phyloP scores from a whole-genome alignment of 2,888 invertebrate species.

The Zeuzera pyrina region DNA sequence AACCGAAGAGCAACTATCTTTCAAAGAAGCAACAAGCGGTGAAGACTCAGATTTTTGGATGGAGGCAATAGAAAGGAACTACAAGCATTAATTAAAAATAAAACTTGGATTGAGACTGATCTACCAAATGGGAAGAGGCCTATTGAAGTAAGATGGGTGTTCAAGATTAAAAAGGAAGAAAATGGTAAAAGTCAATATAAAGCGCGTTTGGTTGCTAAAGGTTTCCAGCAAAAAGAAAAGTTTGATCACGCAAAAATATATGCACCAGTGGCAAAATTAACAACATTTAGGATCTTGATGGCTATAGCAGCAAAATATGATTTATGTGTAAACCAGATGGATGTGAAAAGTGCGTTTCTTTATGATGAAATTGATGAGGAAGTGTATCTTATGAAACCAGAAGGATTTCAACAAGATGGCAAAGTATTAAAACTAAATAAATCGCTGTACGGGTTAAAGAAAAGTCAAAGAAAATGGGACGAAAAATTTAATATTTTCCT shows the following conservation, averaged over 20 bases:
- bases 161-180: constrained; percentile 1
- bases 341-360: too few species aligned
- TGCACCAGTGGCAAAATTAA: constrained; percentile 3
- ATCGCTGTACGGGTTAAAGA: neutral
- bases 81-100: neutral
- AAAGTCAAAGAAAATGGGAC: neutral
- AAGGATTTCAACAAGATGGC: constrained; percentile 1
- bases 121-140: neutral
- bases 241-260: constrained; percentile 1
- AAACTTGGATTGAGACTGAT: neutral
- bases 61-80: too few species aligned
- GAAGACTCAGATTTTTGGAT: too few species aligned
- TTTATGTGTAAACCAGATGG: too few species aligned
- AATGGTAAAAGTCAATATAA: neutral
- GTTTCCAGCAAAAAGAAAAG: neutral
- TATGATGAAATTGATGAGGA: too few species aligned
- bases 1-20: neutral
- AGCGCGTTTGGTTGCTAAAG: neutral
- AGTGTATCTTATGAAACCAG: neutral
- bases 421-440: constrained; percentile 1
- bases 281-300: neutral
- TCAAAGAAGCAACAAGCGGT: too few species aligned
- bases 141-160: constrained; percentile 1
- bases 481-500: constrained; percentile 1
- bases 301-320: too few species aligned